These are phyloP conservation scores for Scelioninae gen. 1 DNA, from an alignment of 2,888 invertebrate species.

Conservation along the genomic window DNA sequence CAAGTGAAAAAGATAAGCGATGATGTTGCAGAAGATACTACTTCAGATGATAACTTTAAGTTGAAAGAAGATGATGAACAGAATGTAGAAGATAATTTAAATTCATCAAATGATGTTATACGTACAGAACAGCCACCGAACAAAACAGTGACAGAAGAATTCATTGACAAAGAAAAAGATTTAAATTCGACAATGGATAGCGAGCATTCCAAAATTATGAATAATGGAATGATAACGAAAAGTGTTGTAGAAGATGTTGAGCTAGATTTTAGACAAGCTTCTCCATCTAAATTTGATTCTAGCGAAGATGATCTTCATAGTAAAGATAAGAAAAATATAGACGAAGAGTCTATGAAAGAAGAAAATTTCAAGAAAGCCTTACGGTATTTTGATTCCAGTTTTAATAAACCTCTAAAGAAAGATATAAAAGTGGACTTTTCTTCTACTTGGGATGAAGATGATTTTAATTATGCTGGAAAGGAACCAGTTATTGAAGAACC, in stretches of 20 bases:
- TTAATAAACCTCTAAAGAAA: constrained; percentile 53
- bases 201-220: constrained; percentile 79
- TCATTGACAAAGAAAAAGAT: constrained; percentile 78
- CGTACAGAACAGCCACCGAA: constrained; percentile 79
- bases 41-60: constrained; percentile 87
- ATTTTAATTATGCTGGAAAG: constrained; percentile 74
- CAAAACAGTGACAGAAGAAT: constrained; percentile 78
- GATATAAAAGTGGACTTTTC: constrained; percentile 72
- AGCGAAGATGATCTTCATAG: constrained; percentile 55
- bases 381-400: constrained; percentile 78
- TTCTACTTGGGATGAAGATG: constrained; percentile 62
- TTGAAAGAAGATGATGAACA: constrained; percentile 77
- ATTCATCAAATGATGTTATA: constrained; percentile 68
- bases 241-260: constrained; percentile 79
- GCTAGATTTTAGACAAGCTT: constrained; percentile 76
- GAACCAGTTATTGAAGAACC: constrained; percentile 79
- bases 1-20: constrained; percentile 76
- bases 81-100: constrained; percentile 34
- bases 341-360: constrained; percentile 70
- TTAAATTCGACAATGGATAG: constrained; percentile 81
- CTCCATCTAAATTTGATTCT: constrained; percentile 70
- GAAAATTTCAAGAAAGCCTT: constrained; percentile 77
- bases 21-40: constrained; percentile 87
- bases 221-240: constrained; percentile 79
- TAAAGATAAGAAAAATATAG: constrained; percentile 19